Evolutionary conservation across 2,797 vertebrate species (phyloP).

Genomic region (Chaetophractus vellerosus): DNA sequence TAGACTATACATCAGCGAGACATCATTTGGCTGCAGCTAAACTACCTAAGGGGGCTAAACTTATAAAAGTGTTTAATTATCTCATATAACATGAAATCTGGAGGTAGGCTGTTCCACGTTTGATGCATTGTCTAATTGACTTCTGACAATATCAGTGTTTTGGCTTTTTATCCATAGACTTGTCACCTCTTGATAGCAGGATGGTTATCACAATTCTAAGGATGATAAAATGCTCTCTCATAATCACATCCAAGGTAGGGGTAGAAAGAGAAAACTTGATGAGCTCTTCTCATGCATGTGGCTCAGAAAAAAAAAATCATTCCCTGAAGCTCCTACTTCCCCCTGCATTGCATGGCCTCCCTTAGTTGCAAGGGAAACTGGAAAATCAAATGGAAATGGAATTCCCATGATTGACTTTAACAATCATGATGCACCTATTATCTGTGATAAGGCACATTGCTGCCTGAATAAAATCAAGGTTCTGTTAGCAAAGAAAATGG

Average conservation of each 20-base stretch:
- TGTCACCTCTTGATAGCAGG: background rate
- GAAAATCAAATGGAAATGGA: background rate
- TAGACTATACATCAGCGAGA: background rate
- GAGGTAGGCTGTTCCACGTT: background rate
- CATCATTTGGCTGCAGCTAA: background rate
- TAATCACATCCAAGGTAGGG: background rate
- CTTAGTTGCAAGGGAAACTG: constrained; percentile 4
- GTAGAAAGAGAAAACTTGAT: background rate
- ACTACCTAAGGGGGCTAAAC: background rate
- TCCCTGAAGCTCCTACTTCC: background rate
- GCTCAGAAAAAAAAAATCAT: background rate
- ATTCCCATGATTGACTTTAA: background rate
- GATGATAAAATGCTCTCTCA: background rate
- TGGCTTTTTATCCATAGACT: background rate
- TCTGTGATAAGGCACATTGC: background rate
- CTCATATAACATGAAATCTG: background rate
- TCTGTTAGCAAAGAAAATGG: background rate
- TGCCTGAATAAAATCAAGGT: background rate
- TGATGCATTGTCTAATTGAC: background rate
- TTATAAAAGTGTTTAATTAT: background rate
- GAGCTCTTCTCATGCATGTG: background rate
- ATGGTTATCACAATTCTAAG: background rate
- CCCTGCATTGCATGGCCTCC: background rate
- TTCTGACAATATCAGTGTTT: background rate
- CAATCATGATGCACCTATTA: background rate